These are phyloP conservation scores for Eulacestoma nigropectus DNA, from an alignment of 2,113 vertebrate genomes.

Conservation along the genomic window DNA sequence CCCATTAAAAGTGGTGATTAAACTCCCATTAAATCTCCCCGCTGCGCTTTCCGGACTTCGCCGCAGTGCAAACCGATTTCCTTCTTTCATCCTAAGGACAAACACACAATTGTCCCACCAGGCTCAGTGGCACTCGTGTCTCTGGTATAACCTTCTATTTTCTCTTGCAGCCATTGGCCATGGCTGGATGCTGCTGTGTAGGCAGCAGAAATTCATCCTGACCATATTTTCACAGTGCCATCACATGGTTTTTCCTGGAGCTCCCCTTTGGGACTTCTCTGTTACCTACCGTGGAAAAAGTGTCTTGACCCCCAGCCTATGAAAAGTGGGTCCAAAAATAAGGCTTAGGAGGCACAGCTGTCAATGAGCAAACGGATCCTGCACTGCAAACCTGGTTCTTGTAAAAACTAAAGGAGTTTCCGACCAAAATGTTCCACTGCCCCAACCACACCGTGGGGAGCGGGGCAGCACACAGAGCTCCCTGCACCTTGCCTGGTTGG, in stretches of 20 bases:
- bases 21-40: not conserved
- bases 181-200: not conserved
- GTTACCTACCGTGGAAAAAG: not conserved
- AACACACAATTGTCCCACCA: not conserved
- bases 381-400: not conserved
- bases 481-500: not conserved
- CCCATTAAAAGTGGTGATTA: not conserved
- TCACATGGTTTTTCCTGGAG: accelerated
- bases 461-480: not conserved
- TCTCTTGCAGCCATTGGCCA: not conserved
- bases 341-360: not conserved
- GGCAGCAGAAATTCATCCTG: not conserved
- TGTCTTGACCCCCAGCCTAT: not conserved
- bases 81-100: not conserved
- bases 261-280: not conserved
- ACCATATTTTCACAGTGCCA: not conserved
- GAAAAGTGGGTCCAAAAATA: not conserved
- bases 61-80: not conserved
- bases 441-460: not conserved
- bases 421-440: not conserved
- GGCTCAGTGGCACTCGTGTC: not conserved
- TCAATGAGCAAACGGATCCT: not conserved
- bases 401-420: not conserved
- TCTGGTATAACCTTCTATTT: not conserved
- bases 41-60: not conserved